phyloP scores from a whole-genome alignment of 1,140 invertebrate genomes.

The Tigriopus japonicus region DNA sequence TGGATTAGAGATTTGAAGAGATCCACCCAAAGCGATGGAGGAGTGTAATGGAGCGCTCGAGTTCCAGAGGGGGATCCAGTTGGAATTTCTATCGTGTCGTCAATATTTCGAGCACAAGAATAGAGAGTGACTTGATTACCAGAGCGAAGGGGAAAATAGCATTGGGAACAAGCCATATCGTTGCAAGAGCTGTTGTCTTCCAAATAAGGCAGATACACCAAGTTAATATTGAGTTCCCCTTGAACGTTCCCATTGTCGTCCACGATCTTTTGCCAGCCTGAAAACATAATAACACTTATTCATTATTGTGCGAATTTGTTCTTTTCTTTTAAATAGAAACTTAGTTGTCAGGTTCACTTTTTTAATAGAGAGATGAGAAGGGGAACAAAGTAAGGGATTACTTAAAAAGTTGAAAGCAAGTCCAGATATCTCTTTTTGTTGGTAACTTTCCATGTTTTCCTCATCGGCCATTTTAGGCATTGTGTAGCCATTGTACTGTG shows the following conservation, averaged over 20 bases:
- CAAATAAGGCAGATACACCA: background rate
- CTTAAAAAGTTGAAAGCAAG: no score
- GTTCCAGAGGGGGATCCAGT: background rate
- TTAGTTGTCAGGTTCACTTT: background rate
- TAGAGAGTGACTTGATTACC: slow-evolving; percentile 3
- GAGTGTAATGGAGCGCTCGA: slow-evolving; percentile 8
- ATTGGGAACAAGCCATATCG: background rate
- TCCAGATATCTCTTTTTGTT: no score
- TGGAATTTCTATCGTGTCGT: background rate
- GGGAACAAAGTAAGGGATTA: no score
- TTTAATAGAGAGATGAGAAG: no score
- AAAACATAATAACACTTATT: background rate
- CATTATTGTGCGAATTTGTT: background rate
- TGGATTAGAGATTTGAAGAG: slow-evolving; percentile 16
- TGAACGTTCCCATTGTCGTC: background rate
- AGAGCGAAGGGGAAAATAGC: background rate
- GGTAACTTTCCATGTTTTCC: no score
- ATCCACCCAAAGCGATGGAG: slow-evolving; percentile 18
- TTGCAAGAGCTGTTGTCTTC: background rate
- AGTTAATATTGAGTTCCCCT: background rate
- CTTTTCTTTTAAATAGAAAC: background rate
- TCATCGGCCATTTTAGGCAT: no score
- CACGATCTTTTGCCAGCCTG: background rate
- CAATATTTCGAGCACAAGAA: background rate
- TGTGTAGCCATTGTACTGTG: no score